A percentile compares a stretch with the other conserved stretches of the same genome.
phyloP scores from a whole-genome alignment of 2,797 vertebrate species.

The Chaunax sp. region DNA sequence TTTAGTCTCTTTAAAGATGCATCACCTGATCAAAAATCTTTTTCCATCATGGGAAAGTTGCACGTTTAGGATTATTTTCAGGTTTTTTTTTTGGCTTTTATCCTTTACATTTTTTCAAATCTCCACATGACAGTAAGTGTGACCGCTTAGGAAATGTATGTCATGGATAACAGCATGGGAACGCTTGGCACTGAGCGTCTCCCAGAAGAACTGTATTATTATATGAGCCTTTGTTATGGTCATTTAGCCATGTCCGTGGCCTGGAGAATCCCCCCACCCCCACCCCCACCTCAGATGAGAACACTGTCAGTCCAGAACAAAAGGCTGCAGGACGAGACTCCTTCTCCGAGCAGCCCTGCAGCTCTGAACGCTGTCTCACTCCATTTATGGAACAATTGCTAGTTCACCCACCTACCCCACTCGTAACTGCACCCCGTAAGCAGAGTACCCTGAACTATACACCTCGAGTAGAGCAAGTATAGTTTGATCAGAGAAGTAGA shows the following conservation, averaged over 20 bases:
- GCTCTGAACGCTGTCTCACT: conserved; percentile 58
- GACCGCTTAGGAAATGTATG: conserved; percentile 15
- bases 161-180: conserved; percentile 45
- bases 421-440: conserved; percentile 10
- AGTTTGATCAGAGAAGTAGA: conserved; percentile 30
- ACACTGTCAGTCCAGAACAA: conserved; percentile 70
- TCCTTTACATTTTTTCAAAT: background rate
- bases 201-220: conserved; percentile 53
- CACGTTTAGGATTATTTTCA: background rate
- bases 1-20: conserved; percentile 15
- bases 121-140: conserved; percentile 14
- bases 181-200: conserved; percentile 34
- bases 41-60: background rate
- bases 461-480: conserved; percentile 22
- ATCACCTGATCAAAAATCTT: conserved; percentile 1
- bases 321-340: conserved; percentile 27
- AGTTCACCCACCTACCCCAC: conserved; percentile 12
- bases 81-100: background rate
- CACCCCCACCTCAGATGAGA: conserved; percentile 37
- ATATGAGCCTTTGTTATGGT: conserved; percentile 60
- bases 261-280: conserved; percentile 26
- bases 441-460: conserved; percentile 19
- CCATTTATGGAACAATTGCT: conserved; percentile 66
- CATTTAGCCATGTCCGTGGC: conserved; percentile 45
- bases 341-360: conserved; percentile 58